Evolutionary conservation across 2,113 vertebrate species (phyloP), one percentile per base, ranked within the genome.

Genomic region (Alaudala cheleensis): DNA sequence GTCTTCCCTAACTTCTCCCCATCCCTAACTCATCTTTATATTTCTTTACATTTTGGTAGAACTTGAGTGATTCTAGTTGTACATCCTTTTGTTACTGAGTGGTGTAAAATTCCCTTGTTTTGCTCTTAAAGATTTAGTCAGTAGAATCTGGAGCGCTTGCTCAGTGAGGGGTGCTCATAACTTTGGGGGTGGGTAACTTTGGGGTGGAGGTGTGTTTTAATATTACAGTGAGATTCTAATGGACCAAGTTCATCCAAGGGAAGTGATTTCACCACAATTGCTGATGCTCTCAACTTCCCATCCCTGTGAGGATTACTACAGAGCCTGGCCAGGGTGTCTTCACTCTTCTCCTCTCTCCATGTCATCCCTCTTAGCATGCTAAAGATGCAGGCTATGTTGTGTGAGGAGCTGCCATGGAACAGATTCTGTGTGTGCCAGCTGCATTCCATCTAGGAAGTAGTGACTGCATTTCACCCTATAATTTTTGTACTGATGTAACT

Each of bases 231-330:
- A 57, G 22, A 57, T 66, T 73, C 8, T n/a, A 25, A 25, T 21
- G 37, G 58, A n/a, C 6, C 10, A 25, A 53, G 33, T 81, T 74
- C 24, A 67, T 67, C 24, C 28, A 24, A 40, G 24, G 28, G 24
- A 51, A 53, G 33, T 0, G 2, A 42, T 66, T 53, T 51, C 39
- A 44, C 28, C 15, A 24, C 19, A 15, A 9, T 14, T 0, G 0
- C 33, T 14, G 11, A 6, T 67, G 6, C 16, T 45, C 4, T 66
- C 44, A 65, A 0, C 28, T 58, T 74, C n/a, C n/a, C 45, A 29
- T 21, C 12, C 19, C 20, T 51, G 20, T 1, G 2, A 53, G 45
- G 45, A 60, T 29, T 47, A 5, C n/a, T 23, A 25, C 7, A 53
- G 39, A 28, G 11, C 37, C 45, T 45, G 45, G 7, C 45, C 3